Percentiles rank a stretch among this genome's conserved stretches.
These are phyloP conservation scores for Eupithecia inturbata DNA, from an alignment of 2,888 invertebrate genomes.

Conservation along the genomic window DNA sequence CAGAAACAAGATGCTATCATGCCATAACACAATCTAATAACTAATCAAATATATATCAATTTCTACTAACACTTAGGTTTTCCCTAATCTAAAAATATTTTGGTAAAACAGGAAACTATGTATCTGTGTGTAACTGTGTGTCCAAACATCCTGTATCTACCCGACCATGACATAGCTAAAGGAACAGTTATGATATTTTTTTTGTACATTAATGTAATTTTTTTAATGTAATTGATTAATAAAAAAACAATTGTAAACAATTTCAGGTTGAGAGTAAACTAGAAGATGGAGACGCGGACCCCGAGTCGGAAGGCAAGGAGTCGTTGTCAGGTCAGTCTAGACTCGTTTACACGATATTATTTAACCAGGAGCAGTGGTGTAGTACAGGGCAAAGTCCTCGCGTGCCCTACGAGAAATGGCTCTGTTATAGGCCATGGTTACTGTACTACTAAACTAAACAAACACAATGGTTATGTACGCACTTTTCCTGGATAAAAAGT, in stretches of 20 bases:
- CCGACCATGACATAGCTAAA: background rate
- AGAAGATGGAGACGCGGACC: conserved; percentile 64
- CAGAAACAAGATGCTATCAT: too few relatives aligned
- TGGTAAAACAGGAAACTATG: background rate
- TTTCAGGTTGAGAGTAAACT: conserved; percentile 57
- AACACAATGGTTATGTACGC: background rate
- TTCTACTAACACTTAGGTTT: background rate
- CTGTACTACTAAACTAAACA: background rate
- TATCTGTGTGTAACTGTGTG: too few relatives aligned
- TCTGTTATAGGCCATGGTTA: background rate
- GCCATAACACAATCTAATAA: too few relatives aligned
- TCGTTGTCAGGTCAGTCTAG: conserved; percentile 60
- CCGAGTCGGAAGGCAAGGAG: conserved; percentile 68
- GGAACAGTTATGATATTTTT: background rate
- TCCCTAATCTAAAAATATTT: background rate
- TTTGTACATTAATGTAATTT: too few relatives aligned
- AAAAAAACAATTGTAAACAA: background rate
- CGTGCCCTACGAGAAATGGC: background rate
- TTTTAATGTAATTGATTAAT: background rate
- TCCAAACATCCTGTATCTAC: background rate
- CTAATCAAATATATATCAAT: background rate
- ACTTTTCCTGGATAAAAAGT: background rate
- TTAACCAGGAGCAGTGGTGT: background rate
- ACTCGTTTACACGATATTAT: background rate
- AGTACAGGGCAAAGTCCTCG: background rate